Evolutionary conservation across 2,797 vertebrate genomes (phyloP).

Genomic region (Gambusia yucatana): DNA sequence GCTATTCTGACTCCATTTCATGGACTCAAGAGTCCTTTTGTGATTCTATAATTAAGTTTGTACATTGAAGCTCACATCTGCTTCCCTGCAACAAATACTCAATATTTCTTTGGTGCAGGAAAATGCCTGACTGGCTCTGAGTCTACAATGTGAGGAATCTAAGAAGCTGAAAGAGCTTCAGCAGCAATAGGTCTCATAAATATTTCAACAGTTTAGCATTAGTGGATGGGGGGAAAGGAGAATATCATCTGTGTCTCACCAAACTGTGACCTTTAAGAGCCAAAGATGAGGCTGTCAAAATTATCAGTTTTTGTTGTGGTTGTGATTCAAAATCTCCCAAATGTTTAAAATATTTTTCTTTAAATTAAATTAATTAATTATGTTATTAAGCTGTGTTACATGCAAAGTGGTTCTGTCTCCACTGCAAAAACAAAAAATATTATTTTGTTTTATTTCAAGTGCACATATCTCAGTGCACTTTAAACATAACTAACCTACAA

Average conservation of each 20-base stretch:
- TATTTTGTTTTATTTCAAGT: too few species aligned
- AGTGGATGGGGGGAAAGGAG: constrained; percentile 20
- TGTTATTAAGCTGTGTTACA: not conserved
- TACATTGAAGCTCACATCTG: not conserved
- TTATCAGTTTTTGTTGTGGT: not conserved
- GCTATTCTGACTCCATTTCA: constrained; percentile 2
- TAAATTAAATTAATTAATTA: not conserved
- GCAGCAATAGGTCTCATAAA: constrained; percentile 59
- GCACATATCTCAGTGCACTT: too few species aligned
- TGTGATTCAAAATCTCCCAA: not conserved
- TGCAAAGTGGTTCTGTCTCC: not conserved
- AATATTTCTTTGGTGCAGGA: constrained; percentile 24
- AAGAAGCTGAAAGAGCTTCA: constrained; percentile 46
- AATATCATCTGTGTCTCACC: constrained; percentile 23
- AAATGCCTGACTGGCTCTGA: not conserved
- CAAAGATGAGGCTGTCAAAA: not conserved
- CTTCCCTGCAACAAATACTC: constrained; percentile 26
- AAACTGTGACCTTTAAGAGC: constrained; percentile 39
- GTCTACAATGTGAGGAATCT: constrained; percentile 34
- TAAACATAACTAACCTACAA: too few species aligned
- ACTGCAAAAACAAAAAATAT: too few species aligned
- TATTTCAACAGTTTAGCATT: constrained; percentile 68
- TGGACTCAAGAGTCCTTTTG: not conserved
- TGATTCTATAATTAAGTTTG: constrained; percentile 21
- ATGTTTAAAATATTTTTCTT: not conserved